These are phyloP conservation scores for Drosophila ambigua DNA, from an alignment of 1,140 invertebrate species.

Conservation along the genomic window DNA sequence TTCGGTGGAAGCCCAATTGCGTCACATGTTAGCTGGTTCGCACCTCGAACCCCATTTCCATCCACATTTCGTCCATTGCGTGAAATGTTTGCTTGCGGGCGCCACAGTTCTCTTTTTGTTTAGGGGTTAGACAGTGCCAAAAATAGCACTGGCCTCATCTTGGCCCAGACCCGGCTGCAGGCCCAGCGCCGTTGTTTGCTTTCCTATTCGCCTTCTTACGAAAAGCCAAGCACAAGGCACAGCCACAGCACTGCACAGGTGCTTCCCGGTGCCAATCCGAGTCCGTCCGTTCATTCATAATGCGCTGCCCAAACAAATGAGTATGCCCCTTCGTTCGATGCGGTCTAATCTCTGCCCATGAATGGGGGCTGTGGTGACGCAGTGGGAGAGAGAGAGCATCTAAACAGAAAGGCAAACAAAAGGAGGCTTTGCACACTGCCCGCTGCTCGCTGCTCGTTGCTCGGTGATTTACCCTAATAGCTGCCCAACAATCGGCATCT, in stretches of 20 bases:
- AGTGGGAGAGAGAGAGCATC: conserved; percentile 8
- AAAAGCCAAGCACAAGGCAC: neutral
- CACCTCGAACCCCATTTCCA: conserved; percentile 13
- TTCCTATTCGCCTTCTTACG: neutral
- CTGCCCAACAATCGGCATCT: neutral
- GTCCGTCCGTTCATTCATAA: conserved; percentile 30
- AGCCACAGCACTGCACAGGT: neutral
- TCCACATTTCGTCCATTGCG: too few relatives aligned
- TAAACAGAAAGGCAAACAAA: conserved; percentile 28
- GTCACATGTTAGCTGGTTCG: too few relatives aligned
- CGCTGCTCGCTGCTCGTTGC: too few relatives aligned
- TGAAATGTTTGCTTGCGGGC: too few relatives aligned
- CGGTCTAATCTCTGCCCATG: neutral
- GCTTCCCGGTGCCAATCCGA: conserved; percentile 29
- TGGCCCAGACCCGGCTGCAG: conserved; percentile 29
- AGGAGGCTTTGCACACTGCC: neutral
- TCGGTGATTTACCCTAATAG: conserved; percentile 32
- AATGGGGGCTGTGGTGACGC: conserved; percentile 40
- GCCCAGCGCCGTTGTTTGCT: conserved; percentile 11
- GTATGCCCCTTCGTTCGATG: conserved; percentile 16
- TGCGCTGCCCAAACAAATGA: conserved; percentile 36
- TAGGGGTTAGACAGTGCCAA: conserved; percentile 5
- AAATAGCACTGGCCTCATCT: conserved; percentile 47
- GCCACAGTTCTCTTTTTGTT: too few relatives aligned
- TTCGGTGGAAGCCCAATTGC: conserved; percentile 38